Conservation (phyloP, 1,140 invertebrate genomes). For the Epicauta chinensis region DNA sequence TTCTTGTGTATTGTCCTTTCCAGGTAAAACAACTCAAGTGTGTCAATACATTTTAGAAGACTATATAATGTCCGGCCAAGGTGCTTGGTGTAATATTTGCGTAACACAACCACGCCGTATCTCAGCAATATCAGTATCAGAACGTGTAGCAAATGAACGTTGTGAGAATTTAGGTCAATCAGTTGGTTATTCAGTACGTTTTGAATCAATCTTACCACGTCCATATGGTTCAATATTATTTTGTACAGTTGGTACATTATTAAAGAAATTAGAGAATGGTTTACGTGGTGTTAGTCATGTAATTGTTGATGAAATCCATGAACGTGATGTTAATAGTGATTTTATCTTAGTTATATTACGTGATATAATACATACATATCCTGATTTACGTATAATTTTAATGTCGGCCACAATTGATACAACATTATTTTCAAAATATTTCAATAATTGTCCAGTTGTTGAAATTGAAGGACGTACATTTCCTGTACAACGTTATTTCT, state of each 20-base stretch:
- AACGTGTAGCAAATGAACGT: conserved; percentile 81
- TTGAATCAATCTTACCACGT: conserved; percentile 81
- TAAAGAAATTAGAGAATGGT: conserved; percentile 85
- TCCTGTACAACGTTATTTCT: conserved; percentile 80
- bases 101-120: conserved; percentile 93
- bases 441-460: conserved; percentile 79
- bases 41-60: conserved; percentile 96
- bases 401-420: conserved; percentile 98
- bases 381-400: conserved; percentile 84
- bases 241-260: conserved; percentile 88
- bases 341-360: conserved; percentile 90
- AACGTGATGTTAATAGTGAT: conserved; percentile 94
- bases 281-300: conserved; percentile 84
- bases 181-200: conserved; percentile 88
- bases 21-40: conserved; percentile 70
- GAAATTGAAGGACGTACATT: conserved; percentile 73
- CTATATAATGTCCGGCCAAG: conserved; percentile 78
- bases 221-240: conserved; percentile 91
- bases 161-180: conserved; percentile 77
- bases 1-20: too few relatives aligned
- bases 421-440: conserved; percentile 84
- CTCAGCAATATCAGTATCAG: conserved; percentile 89
- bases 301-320: conserved; percentile 96
- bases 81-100: conserved; percentile 78
- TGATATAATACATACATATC: conserved; percentile 87